Percentiles rank a stretch among this genome's conserved stretches.
phyloP scores from a whole-genome alignment of 2,113 vertebrate genomes.

The Phainopepla nitens region DNA sequence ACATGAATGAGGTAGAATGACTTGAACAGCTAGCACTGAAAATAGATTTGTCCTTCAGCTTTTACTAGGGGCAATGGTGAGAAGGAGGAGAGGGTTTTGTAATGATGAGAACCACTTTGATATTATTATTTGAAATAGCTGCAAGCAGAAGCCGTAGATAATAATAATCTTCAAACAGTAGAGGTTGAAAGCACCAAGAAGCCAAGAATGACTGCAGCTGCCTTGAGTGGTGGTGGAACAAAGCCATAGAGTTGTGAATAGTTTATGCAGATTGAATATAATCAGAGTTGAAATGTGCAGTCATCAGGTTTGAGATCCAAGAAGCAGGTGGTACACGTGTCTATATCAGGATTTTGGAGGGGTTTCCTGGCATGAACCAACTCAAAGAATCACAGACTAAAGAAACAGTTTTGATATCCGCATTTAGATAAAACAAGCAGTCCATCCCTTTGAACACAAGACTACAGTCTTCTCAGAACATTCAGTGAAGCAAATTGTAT shows the following conservation, averaged over 20 bases:
- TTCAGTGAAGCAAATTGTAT: not conserved
- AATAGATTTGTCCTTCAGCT: conserved; percentile 16
- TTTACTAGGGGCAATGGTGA: not conserved
- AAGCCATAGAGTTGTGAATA: conserved; percentile 2
- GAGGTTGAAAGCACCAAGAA: conserved; percentile 28
- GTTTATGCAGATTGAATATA: conserved; percentile 27
- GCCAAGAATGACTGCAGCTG: conserved; percentile 33
- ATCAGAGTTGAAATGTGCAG: conserved; percentile 42
- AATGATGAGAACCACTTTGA: conserved; percentile 4
- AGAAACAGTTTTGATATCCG: not conserved
- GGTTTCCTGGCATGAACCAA: not conserved
- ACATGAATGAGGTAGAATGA: not conserved
- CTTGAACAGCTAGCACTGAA: not conserved
- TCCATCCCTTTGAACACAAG: not conserved
- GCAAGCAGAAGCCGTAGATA: conserved; percentile 29
- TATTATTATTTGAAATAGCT: conserved; percentile 29
- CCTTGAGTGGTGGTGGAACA: conserved; percentile 36
- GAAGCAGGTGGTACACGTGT: conserved; percentile 49
- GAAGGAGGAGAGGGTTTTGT: not conserved
- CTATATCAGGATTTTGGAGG: conserved; percentile 25
- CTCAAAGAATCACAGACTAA: not conserved
- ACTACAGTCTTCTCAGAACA: not conserved
- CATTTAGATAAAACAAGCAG: not conserved
- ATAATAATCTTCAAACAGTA: conserved; percentile 25
- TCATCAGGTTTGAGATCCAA: conserved; percentile 30